Percentiles rank a stretch among this genome's conserved stretches.
Evolutionary conservation across 1,140 invertebrate genomes (phyloP).

Genomic region (Octopus sinensis): DNA sequence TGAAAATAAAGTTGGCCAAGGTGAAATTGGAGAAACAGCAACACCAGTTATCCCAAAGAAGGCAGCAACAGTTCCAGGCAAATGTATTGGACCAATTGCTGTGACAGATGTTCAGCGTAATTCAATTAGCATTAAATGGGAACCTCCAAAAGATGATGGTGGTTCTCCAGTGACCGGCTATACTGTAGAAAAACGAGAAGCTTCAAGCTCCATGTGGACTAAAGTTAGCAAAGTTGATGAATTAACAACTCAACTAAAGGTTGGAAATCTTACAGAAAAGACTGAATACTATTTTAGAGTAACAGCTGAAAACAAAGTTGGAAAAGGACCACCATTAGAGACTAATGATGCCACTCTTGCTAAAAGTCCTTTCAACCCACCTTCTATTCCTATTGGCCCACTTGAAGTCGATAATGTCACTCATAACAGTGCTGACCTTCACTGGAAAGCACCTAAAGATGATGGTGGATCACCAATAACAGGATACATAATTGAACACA

Average conservation of each 20-base stretch:
- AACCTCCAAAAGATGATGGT: constrained; percentile 95
- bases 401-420: constrained; percentile 59
- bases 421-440: constrained; percentile 34
- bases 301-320: constrained; percentile 89
- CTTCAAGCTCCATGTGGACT: constrained; percentile 61
- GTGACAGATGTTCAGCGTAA: constrained; percentile 63
- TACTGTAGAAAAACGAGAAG: constrained; percentile 87
- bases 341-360: constrained; percentile 83
- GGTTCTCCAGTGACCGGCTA: constrained; percentile 93
- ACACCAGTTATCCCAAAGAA: constrained; percentile 63
- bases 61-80: constrained; percentile 28
- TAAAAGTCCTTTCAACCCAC: constrained; percentile 68
- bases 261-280: constrained; percentile 68
- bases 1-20: constrained; percentile 89
- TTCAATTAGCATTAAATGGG: constrained; percentile 87
- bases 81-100: constrained; percentile 53
- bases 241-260: constrained; percentile 68
- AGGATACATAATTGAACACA: constrained; percentile 53
- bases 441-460: constrained; percentile 46
- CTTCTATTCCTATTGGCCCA: constrained; percentile 83
- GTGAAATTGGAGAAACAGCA: constrained; percentile 80
- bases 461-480: constrained; percentile 49
- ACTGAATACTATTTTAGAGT: constrained; percentile 60
- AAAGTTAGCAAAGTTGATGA: constrained; percentile 74
- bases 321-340: constrained; percentile 79